These are phyloP conservation scores for Cerastis leucographa DNA, from an alignment of 2,888 invertebrate species.

Conservation along the genomic window DNA sequence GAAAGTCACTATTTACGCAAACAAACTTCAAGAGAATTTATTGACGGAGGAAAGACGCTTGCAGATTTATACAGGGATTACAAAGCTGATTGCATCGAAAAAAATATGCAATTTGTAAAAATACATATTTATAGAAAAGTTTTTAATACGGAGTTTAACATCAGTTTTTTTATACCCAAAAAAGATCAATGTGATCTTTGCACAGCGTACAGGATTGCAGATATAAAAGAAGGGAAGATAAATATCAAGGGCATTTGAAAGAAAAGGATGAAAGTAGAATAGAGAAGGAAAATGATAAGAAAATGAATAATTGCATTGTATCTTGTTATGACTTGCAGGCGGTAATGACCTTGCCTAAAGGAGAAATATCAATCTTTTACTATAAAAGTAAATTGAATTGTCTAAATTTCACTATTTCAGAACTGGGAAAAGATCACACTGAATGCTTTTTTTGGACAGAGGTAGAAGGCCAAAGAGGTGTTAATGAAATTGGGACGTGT, in stretches of 20 bases:
- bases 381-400: too few species aligned
- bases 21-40: constrained; percentile 13
- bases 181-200: constrained; percentile 31
- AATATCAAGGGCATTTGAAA: constrained; percentile 7
- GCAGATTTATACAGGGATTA: constrained; percentile 6
- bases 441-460: too few species aligned
- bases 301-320: constrained; percentile 1
- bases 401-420: too few species aligned
- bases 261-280: constrained; percentile 14
- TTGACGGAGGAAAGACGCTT: constrained; percentile 6
- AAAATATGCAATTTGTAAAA: background rate
- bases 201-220: constrained; percentile 3
- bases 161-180: constrained; percentile 27
- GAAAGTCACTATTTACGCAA: constrained; percentile 12
- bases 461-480: too few species aligned
- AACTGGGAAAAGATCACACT: too few species aligned
- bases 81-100: constrained; percentile 6
- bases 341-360: too few species aligned
- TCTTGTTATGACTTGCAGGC: constrained; percentile 14
- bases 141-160: constrained; percentile 21
- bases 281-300: constrained; percentile 22
- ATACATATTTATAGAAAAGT: constrained; percentile 17
- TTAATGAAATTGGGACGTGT: constrained; percentile 15
- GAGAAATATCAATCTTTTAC: too few species aligned
- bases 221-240: constrained; percentile 15